Conservation (phyloP, 2,888 invertebrate genomes). For the Acanthosepion lycidas region DNA sequence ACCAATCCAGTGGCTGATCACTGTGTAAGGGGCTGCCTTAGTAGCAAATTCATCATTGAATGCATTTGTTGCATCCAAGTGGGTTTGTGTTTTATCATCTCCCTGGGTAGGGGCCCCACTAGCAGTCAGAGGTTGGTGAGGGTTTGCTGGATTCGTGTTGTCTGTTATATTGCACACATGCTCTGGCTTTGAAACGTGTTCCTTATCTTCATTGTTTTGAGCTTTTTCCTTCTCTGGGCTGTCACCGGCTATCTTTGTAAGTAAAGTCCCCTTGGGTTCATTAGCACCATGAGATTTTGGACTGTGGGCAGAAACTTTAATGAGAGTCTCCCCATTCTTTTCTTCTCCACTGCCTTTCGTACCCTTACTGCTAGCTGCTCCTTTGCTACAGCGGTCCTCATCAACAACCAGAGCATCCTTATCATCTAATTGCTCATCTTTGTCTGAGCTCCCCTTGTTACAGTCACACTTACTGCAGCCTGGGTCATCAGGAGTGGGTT, state of each 20-base stretch:
- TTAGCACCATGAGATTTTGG: conserved; percentile 48
- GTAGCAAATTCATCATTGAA: conserved; percentile 72
- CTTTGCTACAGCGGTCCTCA: conserved; percentile 45
- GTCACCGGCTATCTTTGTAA: background rate
- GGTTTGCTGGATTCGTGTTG: conserved; percentile 40
- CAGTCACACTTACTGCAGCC: conserved; percentile 37
- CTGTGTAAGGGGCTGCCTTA: conserved; percentile 80
- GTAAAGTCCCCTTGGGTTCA: conserved; percentile 16
- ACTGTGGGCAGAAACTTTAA: conserved; percentile 39
- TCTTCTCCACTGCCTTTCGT: conserved; percentile 42
- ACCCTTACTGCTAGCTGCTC: conserved; percentile 6
- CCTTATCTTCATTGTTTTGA: background rate
- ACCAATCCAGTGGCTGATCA: conserved; percentile 95
- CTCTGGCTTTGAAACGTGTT: conserved; percentile 35
- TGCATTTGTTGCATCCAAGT: conserved; percentile 61
- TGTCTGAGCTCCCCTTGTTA: conserved; percentile 43
- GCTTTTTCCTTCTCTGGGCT: conserved; percentile 35
- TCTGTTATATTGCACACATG: conserved; percentile 45
- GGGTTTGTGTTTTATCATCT: conserved; percentile 68
- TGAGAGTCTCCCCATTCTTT: conserved; percentile 37
- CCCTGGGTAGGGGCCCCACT: conserved; percentile 63
- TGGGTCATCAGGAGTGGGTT: conserved; percentile 53
- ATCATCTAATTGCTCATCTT: conserved; percentile 61
- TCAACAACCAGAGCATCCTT: conserved; percentile 80
- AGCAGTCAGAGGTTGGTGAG: background rate